Percentiles rank a stretch among this genome's conserved stretches.
Conservation (phyloP, 2,113 vertebrate genomes). For the Pedetes capensis region DNA sequence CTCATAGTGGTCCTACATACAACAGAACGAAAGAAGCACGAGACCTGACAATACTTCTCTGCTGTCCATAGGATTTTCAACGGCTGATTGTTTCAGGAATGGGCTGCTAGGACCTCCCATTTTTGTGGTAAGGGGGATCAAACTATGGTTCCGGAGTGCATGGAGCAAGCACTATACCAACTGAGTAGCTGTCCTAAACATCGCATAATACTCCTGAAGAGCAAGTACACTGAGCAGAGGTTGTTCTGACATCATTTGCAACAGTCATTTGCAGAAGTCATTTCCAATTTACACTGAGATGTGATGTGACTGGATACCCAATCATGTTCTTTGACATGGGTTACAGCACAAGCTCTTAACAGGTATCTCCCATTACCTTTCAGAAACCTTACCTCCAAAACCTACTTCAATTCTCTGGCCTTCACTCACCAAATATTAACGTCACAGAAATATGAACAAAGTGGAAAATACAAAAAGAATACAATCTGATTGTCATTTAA, state of each 20-base stretch:
- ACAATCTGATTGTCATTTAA: neutral
- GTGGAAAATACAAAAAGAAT: neutral
- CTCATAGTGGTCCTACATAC: no score
- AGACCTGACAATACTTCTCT: no score
- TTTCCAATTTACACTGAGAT: neutral
- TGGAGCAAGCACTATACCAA: no score
- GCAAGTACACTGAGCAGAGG: neutral
- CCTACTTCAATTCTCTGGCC: neutral
- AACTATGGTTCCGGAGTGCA: no score
- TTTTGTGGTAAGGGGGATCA: no score
- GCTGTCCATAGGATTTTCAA: no score
- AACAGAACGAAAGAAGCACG: no score
- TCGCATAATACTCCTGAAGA: neutral
- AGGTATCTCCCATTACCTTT: neutral
- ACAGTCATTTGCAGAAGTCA: neutral
- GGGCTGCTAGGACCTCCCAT: no score
- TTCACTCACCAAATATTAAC: neutral
- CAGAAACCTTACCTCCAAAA: neutral
- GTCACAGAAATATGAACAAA: slow-evolving; percentile 11
- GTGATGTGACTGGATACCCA: neutral
- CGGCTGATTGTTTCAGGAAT: no score
- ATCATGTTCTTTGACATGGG: neutral
- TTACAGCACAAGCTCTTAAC: neutral
- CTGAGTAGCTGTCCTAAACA: no score
- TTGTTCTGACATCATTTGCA: neutral